These are phyloP conservation scores for Drosophila emarginata DNA, from an alignment of 2,888 invertebrate species.

Conservation along the genomic window DNA sequence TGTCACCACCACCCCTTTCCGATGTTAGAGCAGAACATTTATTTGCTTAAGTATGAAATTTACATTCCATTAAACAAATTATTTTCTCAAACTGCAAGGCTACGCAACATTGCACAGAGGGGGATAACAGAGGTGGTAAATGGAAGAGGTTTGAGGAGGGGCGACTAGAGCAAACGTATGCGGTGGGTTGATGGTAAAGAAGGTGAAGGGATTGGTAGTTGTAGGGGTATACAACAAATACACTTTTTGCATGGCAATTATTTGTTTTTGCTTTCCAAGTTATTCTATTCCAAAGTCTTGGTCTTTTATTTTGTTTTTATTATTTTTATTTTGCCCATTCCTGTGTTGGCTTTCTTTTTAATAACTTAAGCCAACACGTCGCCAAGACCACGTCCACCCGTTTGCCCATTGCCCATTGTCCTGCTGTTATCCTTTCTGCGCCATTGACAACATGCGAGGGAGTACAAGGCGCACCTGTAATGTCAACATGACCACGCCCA, in stretches of 20 bases:
- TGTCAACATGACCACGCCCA: conserved; percentile 73
- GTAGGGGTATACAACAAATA: conserved; percentile 52
- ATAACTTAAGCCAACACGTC: conserved; percentile 75
- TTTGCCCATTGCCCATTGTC: conserved; percentile 6
- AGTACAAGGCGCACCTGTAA: conserved; percentile 70
- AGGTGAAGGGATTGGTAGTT: not conserved
- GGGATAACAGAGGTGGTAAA: too few species aligned
- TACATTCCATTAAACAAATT: conserved; percentile 79
- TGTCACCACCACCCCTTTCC: not conserved
- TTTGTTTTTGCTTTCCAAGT: conserved; percentile 55
- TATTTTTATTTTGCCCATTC: conserved; percentile 30
- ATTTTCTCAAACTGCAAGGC: conserved; percentile 64
- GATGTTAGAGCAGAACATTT: conserved; percentile 35
- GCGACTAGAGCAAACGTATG: too few species aligned
- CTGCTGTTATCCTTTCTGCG: conserved; percentile 74
- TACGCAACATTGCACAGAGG: conserved; percentile 40
- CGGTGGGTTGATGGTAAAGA: too few species aligned
- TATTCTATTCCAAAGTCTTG: conserved; percentile 24
- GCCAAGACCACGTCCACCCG: conserved; percentile 36
- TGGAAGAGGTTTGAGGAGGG: too few species aligned
- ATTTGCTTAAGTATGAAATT: conserved; percentile 77
- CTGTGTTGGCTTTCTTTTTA: conserved; percentile 55
- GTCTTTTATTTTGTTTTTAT: conserved; percentile 21
- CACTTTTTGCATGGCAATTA: conserved; percentile 77
- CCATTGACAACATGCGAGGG: conserved; percentile 64